phyloP scores from a whole-genome alignment of 2,113 vertebrate genomes.

The Puma concolor region DNA sequence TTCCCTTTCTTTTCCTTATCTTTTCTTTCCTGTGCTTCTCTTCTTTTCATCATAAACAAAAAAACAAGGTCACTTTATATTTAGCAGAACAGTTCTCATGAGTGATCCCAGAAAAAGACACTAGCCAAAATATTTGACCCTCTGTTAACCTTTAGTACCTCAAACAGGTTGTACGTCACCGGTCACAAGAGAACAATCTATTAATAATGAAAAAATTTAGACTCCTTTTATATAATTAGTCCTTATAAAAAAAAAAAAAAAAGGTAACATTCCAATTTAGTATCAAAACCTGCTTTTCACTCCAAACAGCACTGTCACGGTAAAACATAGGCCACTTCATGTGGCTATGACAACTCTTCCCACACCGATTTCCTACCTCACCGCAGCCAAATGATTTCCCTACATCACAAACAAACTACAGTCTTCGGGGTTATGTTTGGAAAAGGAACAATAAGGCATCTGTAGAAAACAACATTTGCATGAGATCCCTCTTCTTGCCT shows the following conservation, averaged over 20 bases:
- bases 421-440: background rate
- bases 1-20: background rate
- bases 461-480: constrained; percentile 18
- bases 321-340: background rate
- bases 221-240: constrained; percentile 37
- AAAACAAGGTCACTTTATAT: constrained; percentile 28
- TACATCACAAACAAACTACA: background rate
- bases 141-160: constrained; percentile 46
- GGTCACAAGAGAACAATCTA: constrained; percentile 45
- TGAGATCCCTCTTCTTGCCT: constrained; percentile 33
- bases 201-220: constrained; percentile 42
- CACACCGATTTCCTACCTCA: background rate
- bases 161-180: background rate
- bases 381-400: background rate
- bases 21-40: background rate
- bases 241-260: constrained; percentile 23
- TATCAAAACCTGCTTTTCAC: background rate
- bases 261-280: constrained; percentile 4
- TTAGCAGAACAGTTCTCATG: background rate
- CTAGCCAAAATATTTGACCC: constrained; percentile 26
- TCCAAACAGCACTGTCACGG: background rate
- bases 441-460: constrained; percentile 53
- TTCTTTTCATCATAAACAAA: constrained; percentile 9
- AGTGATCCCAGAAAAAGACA: constrained; percentile 48
- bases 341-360: constrained; percentile 32